Conservation (phyloP, 2,113 vertebrate species). For the Tupaia chinensis region DNA sequence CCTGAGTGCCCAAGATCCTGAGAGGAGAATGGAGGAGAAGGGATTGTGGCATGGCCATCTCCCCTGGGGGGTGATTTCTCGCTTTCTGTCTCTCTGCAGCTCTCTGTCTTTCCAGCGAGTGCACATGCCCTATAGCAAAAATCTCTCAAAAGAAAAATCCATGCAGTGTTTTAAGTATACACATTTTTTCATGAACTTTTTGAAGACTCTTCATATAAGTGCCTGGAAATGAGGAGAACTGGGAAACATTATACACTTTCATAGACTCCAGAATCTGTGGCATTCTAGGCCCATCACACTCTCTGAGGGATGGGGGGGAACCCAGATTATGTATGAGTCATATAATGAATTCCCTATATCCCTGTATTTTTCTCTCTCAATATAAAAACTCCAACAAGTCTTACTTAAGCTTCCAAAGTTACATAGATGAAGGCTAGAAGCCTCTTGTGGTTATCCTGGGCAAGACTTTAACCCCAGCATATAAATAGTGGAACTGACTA, state of each 20-base stretch:
- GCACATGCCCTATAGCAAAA: no score
- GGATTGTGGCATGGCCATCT: no score
- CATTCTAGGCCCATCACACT: background rate
- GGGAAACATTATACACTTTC: background rate
- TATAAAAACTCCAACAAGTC: background rate
- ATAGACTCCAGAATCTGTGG: background rate
- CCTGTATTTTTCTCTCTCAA: background rate
- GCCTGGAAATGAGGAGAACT: background rate
- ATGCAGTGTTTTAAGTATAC: no score
- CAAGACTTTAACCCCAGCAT: background rate
- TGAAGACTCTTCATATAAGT: background rate
- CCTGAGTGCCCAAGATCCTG: no score
- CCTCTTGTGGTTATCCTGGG: background rate
- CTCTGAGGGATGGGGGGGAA: background rate
- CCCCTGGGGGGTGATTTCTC: no score
- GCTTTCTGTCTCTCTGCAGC: no score
- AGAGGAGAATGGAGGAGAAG: no score
- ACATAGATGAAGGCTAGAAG: background rate
- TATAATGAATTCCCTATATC: background rate
- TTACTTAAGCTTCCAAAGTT: background rate
- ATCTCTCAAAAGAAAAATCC: no score
- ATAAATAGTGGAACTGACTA: background rate
- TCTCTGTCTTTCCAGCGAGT: no score
- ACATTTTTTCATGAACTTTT: no score
- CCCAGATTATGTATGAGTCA: background rate